Base-by-base conservation (phyloP, 2,797 vertebrate genomes). In the Florisuga fusca region DNA sequence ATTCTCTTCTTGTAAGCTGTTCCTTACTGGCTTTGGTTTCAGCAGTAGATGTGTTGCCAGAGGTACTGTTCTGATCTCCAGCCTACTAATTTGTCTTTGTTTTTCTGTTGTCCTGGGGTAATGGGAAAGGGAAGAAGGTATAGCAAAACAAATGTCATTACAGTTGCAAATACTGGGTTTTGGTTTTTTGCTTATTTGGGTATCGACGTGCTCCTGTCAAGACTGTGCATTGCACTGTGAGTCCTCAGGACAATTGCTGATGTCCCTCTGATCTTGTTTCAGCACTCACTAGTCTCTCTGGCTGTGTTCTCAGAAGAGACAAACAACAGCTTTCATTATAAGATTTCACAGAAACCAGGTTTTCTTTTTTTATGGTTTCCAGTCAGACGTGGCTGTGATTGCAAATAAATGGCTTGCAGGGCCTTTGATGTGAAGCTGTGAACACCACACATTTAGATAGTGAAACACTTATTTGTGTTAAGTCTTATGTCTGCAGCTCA, bases 191-290 rank as follows among this genome's bases (percentile, higher is more conserved):
- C 57, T 90, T 82, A 34, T 81, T 75, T 91, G 77, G 53, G 71
- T 71, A 67, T 67, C 0, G 1, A 27, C 17, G 26, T 76, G 29
- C 71, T 89, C 57, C 77, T 91, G 82, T 93, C 91, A 86, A 84
- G 92, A 81, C 31, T 13, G 26, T 43, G 36, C 53, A 48, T 63
- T 72, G 63, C 25, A 76, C 27, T 2, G 1, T 18, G 36, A 64
- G 71, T 82, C 91, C 91, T 67, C n/a, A 41, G 89, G 91, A 74
- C 71, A 77, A 73, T 51, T 87, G 57, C 27, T 80, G 45, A 55
- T 82, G 57, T 23, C 21, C 23, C 61, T 93, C 80, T 94, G 83
- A 91, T 85, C 55, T 72, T 73, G 36, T 46, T 66, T 85, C 22
- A 64, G n/a, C 17, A 33, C 80, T 89, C 46, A 74, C 73, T 84